Conservation (phyloP, 1,140 invertebrate genomes). For the Sitophilus oryzae region DNA sequence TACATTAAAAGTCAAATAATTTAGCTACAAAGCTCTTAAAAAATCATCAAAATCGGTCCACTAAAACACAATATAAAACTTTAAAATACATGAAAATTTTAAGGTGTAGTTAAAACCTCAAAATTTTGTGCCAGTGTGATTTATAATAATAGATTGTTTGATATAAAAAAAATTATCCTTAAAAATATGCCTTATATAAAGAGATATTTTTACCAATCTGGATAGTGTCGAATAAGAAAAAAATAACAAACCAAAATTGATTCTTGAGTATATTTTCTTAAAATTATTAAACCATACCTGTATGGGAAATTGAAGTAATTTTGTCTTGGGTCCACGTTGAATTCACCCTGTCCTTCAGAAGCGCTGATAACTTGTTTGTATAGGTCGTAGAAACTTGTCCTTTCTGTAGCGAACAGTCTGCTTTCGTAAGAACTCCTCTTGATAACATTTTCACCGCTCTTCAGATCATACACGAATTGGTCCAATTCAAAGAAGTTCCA, state of each 20-base stretch:
- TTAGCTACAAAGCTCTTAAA: no score
- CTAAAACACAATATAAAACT: no score
- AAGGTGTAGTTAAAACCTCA: no score
- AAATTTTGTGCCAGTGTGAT: no score
- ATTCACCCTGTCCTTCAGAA: constrained; percentile 47
- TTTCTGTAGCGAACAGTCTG: constrained; percentile 55
- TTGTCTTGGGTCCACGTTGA: constrained; percentile 48
- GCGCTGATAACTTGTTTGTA: constrained; percentile 53
- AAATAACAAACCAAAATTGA: not conserved
- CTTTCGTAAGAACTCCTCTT: constrained; percentile 60
- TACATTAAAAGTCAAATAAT: no score
- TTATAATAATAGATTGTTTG: no score
- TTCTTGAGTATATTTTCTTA: not conserved
- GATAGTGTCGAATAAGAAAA: no score
- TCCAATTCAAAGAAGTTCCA: constrained; percentile 50
- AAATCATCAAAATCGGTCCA: no score
- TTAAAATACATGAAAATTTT: no score
- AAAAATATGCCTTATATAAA: no score
- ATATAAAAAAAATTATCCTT: no score
- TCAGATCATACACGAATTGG: constrained; percentile 49
- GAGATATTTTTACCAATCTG: no score
- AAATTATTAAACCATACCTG: constrained; percentile 17
- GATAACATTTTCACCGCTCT: constrained; percentile 60
- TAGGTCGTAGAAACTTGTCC: constrained; percentile 53
- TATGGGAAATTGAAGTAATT: constrained; percentile 41